Evolutionary conservation across 1,140 invertebrate species (phyloP).

Genomic region (Drosophila bocqueti): DNA sequence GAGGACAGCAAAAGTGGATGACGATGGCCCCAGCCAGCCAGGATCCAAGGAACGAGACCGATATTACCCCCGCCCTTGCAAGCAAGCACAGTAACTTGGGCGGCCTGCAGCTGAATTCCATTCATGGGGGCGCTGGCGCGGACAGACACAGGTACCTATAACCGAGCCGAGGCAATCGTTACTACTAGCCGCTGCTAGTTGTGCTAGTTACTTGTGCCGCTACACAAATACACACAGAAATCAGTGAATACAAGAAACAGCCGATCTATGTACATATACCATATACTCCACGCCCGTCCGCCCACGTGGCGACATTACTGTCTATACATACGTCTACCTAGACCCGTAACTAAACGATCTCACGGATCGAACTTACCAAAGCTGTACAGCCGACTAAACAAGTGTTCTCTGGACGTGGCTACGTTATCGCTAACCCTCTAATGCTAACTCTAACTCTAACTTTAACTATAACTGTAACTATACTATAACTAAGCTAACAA

Average conservation of each 20-base stretch:
- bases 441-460: constrained; percentile 30
- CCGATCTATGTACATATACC: constrained; percentile 49
- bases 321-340: constrained; percentile 62
- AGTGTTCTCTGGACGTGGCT: constrained; percentile 59
- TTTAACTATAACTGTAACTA: constrained; percentile 1
- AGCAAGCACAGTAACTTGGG: constrained; percentile 49
- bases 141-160: constrained; percentile 77
- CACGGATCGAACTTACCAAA: constrained; percentile 54
- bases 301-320: constrained; percentile 26
- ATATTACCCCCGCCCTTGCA: background rate
- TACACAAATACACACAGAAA: constrained; percentile 69
- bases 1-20: constrained; percentile 79
- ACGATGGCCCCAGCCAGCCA: constrained; percentile 23
- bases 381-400: constrained; percentile 74
- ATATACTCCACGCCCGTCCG: constrained; percentile 23
- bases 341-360: constrained; percentile 58
- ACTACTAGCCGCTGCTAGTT: constrained; percentile 34
- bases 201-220: constrained; percentile 60
- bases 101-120: constrained; percentile 64
- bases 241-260: constrained; percentile 36
- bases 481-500: constrained; percentile 6
- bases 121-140: constrained; percentile 47
- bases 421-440: constrained; percentile 21
- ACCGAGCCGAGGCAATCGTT: constrained; percentile 12
- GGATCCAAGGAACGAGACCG: constrained; percentile 10